Base-by-base conservation (phyloP, 1,140 invertebrate genomes). In the Colletes gigas region DNA sequence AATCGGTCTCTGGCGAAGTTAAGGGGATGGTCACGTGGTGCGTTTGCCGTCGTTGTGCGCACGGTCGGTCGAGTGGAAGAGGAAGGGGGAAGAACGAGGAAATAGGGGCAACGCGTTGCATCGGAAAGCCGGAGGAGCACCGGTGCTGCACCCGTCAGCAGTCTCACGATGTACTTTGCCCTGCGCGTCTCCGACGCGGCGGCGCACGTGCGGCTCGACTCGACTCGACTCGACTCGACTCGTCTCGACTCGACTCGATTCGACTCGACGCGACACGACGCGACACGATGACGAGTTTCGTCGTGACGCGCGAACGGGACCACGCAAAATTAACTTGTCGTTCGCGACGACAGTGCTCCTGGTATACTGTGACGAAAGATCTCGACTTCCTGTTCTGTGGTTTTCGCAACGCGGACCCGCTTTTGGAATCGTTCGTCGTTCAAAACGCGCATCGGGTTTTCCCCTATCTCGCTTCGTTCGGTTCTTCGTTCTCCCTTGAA, bases 131-230 rank as follows among this genome's bases (percentile, higher is more conserved):
- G 65, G 76, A 75, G 65, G 72, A 71, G 79, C 77, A 82, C 57
- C 80, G 83, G 76, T 75, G 87, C 81, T 84, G 85, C 84, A 78
- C 74, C 67, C 86, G 86, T 63, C 83, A 84, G 86, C 82, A 91
- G 90, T 91, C 89, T 88, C 83, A 80, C 86, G 81, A 89, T 90
- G 86, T 87, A 90, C 86, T 90, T 88, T 86, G 88, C 79, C 81
- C 85, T 82, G 89, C 80, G 85, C 86, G 84, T 62, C 84, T 84
- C 55, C 63, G 75, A 62, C 47, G 78, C 83, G 79, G 69, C 76
- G 57, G 79, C 78, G 74, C 86, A 82, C 82, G 81, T 73, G 77
- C 65, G 70, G 75, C 67, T 55, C 57, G 57, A 21, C 19, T 21
- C 57, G 19, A 60, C 19, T 9, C 19, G 19, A 60, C 5, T 0